Percentiles rank a stretch among this genome's conserved stretches.
Evolutionary conservation across 2,888 invertebrate genomes (phyloP).

Genomic region (Protodeltote pygarga): DNA sequence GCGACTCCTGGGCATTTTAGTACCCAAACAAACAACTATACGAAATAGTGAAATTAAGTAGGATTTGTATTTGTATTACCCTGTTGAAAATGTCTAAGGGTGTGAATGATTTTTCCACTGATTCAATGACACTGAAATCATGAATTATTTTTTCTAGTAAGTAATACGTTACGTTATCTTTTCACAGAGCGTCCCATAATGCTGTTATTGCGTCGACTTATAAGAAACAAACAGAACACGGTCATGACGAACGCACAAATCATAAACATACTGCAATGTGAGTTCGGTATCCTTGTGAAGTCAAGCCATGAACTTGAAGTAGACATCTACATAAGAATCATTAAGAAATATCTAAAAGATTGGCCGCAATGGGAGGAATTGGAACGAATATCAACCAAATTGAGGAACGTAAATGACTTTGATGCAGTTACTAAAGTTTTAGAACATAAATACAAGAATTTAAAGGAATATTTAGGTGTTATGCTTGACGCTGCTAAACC

Average conservation of each 20-base stretch:
- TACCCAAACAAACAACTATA: too few relatives aligned
- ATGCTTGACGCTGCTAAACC: slow-evolving; percentile 58
- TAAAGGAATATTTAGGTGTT: slow-evolving; percentile 62
- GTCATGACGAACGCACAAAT: slow-evolving; percentile 72
- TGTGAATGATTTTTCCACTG: background rate
- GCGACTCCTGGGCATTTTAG: too few relatives aligned
- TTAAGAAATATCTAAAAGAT: slow-evolving; percentile 74
- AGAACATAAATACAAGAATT: slow-evolving; percentile 58
- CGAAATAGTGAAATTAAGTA: too few relatives aligned
- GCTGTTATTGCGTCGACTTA: slow-evolving; percentile 64
- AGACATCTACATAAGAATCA: slow-evolving; percentile 70
- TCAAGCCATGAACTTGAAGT: slow-evolving; percentile 64
- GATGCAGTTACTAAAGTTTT: slow-evolving; percentile 54
- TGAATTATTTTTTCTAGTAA: background rate
- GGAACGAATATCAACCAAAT: slow-evolving; percentile 51
- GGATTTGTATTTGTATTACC: too few relatives aligned
- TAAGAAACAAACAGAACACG: slow-evolving; percentile 67
- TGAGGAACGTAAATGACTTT: slow-evolving; percentile 53
- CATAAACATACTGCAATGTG: slow-evolving; percentile 65
- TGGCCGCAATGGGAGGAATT: slow-evolving; percentile 79
- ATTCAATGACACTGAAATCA: background rate
- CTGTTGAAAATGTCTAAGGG: background rate
- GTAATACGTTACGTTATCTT: background rate
- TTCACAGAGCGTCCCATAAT: slow-evolving; percentile 73
- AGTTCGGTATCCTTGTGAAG: slow-evolving; percentile 61